Base-by-base conservation (phyloP, 2,888 invertebrate species). In the Morpho deidamia region DNA sequence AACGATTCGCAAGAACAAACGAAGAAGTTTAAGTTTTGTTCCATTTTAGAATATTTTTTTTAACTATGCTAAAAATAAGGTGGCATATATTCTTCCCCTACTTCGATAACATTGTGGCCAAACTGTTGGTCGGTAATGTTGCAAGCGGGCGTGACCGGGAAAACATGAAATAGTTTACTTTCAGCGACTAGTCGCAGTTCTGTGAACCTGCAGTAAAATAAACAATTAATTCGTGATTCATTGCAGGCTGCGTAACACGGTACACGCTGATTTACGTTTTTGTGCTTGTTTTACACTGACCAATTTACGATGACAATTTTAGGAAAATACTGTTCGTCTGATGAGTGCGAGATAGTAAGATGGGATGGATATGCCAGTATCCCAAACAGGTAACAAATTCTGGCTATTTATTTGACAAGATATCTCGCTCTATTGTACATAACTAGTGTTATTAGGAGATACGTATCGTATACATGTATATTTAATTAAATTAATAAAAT, bases 91-190 rank as follows among this genome's bases (percentile, higher is more conserved):
- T 10, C 35, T 10, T 37, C 35, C 35, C 35, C 8, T 10, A 37
- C 10, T 37, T 46, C 7, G 32, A 37, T 8, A 42, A 49, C 49
- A 42, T 49, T 49, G 49, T 49, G 35, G 14, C 35, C 23, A 49
- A 42, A 49, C 40, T 59, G 59, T 57, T 52, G 54, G 42, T 37
- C 11, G 48, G 48, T 42, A 34, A 44, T 49, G 44, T 66, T 59
- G 63, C 62, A 59, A 68, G 53, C 57, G 58, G 53, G 68, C 66
- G 65, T 70, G 73, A 74, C 63, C 57, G 61, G 62, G 62, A 55
- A 66, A 70, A 64, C 62, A 65, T 65, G 72, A 72, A 77, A 76
- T 70, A 76, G 76, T 81, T 81, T 81, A 78, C 73, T 74, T 76
- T 69, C 68, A 71, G 69, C 68, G 68, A 70, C 67, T 67, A 72